phyloP scores from a whole-genome alignment of 2,888 invertebrate genomes.

The Pimpla rufipes region DNA sequence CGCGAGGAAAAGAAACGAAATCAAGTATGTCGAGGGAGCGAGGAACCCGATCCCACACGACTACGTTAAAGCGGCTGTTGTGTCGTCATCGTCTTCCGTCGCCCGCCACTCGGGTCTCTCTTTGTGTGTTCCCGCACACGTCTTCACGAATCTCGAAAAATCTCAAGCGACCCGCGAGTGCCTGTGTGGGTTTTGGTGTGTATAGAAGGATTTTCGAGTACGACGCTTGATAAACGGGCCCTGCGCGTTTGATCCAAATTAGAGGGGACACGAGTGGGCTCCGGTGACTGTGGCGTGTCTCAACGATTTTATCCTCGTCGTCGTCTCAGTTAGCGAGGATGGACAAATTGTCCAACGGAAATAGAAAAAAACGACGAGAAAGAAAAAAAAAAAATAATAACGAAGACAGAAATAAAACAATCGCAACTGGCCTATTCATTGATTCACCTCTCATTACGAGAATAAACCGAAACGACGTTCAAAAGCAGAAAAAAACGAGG shows the following conservation, averaged over 20 bases:
- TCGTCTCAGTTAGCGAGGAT: neutral
- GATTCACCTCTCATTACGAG: neutral
- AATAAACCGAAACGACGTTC: neutral
- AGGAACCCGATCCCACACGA: slow-evolving; percentile 42
- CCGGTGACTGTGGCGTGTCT: neutral
- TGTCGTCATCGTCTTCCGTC: slow-evolving; percentile 48
- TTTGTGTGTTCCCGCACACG: slow-evolving; percentile 21
- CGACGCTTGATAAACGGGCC: slow-evolving; percentile 29
- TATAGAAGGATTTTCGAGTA: slow-evolving; percentile 1
- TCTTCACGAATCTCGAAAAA: slow-evolving; percentile 31
- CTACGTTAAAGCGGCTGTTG: slow-evolving; percentile 34
- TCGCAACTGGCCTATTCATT: neutral
- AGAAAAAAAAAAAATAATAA: neutral
- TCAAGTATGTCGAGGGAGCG: neutral
- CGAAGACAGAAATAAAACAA: neutral
- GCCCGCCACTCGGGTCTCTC: slow-evolving; percentile 2
- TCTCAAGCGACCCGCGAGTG: slow-evolving; percentile 2
- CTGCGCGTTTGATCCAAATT: slow-evolving; percentile 38
- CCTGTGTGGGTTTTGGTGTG: neutral
- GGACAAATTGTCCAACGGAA: slow-evolving; percentile 21
- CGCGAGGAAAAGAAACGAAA: neutral
- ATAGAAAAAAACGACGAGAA: slow-evolving; percentile 7
- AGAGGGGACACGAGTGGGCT: slow-evolving; percentile 19
- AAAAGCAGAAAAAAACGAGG: neutral
- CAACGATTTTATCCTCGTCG: slow-evolving; percentile 3